Base-by-base conservation (phyloP, 1,140 invertebrate genomes). In the Formica selysi region DNA sequence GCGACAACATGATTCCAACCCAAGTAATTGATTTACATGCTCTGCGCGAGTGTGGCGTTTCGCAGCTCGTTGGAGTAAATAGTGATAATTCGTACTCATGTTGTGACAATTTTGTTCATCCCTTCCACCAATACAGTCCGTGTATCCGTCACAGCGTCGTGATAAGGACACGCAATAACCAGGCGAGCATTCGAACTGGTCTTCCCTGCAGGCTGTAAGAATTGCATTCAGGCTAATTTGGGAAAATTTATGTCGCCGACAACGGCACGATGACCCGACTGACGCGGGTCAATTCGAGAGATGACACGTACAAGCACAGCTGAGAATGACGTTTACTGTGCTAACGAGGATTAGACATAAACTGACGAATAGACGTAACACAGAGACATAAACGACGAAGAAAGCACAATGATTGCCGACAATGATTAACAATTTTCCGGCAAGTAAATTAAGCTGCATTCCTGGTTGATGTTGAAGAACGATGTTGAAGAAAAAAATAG, bases 121-220 rank as follows among this genome's bases (percentile, higher is more conserved):
- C 62, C 96, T 96, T 59, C 95, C 96, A 93, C 96, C 96, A 7
- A 92, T 89, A 92, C 97, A 98, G 91, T 98, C 97, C 70, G 95
- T 94, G 78, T 95, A 93, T 1, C 97, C 96, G 94, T 98, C 97
- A 94, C 98, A 98, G 19, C 96, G 94, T 93, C 96, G 96, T 1
- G 94, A 93, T 54, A 93, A 90, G 8, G 95, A 94, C 51, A 98
- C 96, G 93, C 97, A 98, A 90, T 96, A 96, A 13, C 96, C 96
- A 87, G 95, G 95, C 41, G 95, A 91, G 91, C 97, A 97, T 90
- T 95, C 95, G 87, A 96, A 94, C 89, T 97, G 93, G 76, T 95
- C 88, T 19, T 92, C 92, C 76, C 70, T 91, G 93, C 94, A 95
- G 68, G 93, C 94, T 95, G 94, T 87, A 95, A 95, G 92, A 94